These are phyloP conservation scores for Henricia sp. DNA, from an alignment of 53 echinoderm and acorn worm species.

Conservation along the genomic window DNA sequence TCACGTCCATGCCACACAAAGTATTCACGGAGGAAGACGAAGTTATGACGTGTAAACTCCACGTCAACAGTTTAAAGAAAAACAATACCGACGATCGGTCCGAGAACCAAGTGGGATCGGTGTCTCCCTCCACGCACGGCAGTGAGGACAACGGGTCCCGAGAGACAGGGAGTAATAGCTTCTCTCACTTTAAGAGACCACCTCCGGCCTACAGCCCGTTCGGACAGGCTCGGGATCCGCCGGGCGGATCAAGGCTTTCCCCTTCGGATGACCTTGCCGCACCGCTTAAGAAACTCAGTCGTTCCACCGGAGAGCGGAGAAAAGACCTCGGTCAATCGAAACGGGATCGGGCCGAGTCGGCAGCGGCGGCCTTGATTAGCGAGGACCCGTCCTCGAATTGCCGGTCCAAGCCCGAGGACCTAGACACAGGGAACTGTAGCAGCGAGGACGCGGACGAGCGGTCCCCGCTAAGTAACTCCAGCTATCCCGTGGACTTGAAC, in stretches of 20 bases:
- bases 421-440: slow-evolving; percentile 7
- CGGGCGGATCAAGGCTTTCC: not conserved
- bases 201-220: slow-evolving; percentile 48
- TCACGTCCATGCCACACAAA: slow-evolving; percentile 92
- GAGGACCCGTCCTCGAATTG: slow-evolving; percentile 17
- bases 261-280: slow-evolving; percentile 25
- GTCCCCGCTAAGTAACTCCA: slow-evolving; percentile 54
- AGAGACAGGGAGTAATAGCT: slow-evolving; percentile 28
- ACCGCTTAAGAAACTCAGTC: slow-evolving; percentile 72
- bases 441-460: slow-evolving; percentile 58
- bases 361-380: not conserved
- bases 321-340: slow-evolving; percentile 39
- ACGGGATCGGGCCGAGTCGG: slow-evolving; percentile 35
- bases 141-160: not conserved
- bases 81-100: not conserved
- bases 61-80: slow-evolving; percentile 36
- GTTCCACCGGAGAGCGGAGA: slow-evolving; percentile 67
- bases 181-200: slow-evolving; percentile 52
- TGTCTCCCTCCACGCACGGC: no score
- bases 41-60: slow-evolving; percentile 73
- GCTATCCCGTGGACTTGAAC: slow-evolving; percentile 53
- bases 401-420: slow-evolving; percentile 37
- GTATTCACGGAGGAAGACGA: slow-evolving; percentile 97
- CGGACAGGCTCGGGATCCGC: not conserved
- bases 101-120: not conserved